Evolutionary conservation across 2,113 vertebrate species (phyloP), one percentile per base, ranked within the genome.

Genomic region (Triplophysa siluroides): DNA sequence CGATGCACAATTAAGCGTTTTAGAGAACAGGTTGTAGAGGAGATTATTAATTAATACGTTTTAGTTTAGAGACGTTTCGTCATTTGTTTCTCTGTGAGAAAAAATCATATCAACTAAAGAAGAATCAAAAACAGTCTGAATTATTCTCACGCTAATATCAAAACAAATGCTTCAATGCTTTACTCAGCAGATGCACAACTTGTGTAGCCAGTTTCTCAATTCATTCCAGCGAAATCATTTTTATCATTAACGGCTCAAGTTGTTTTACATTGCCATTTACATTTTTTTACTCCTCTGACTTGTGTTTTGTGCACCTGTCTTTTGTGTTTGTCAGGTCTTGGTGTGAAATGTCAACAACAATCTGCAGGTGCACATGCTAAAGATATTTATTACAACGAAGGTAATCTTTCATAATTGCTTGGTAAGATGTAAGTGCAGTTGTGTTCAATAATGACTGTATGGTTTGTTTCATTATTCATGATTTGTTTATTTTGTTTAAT

Each of bases 1-100:
- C 58, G 65, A 80, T 76, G 61, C 80, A 83, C 82, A 76, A 80
- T 80, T 84, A 54, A 82, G 23, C 33, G 67, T 66, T 76, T 66
- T 75, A 68, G 72, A 68, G 64, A 78, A 78, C 75, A 76, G 70
- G 60, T 65, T 74, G 62, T 29, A 76, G 63, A 67, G 61, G 78
- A 84, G 52, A 83, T 82, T 78, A 82, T 84, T 81, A 75, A 86
- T 80, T 86, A 80, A 86, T 86, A 78, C 56, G 75, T 75, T 66
- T 33, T 47, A 38, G 64, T 73, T 81, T 67, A 82, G 69, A 68
- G 45, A 67, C 60, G 12, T 70, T 78, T 66, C 26, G 77, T 83
- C 61, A 80, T 80, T 79, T 80, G 54, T 66, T 67, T 67, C 82
- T 56, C 78, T 18, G 56, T 33, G 81, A 38, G 76, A 78, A 13